Percentiles rank a stretch among this genome's conserved stretches.
phyloP scores from a whole-genome alignment of 2,113 vertebrate species.

The Rhinoptilus africanus region DNA sequence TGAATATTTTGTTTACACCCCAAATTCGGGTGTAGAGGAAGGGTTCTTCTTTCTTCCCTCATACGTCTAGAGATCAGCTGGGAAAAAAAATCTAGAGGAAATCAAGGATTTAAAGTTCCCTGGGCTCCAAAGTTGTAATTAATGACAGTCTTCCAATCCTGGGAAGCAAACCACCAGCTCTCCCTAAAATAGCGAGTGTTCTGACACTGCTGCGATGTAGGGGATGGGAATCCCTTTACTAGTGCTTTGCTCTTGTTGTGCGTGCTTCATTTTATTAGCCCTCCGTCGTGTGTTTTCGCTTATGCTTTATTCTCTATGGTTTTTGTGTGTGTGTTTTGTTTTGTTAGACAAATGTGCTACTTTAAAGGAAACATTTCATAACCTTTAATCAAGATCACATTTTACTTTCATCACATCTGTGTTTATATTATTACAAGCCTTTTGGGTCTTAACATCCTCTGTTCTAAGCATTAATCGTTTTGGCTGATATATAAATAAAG shows the following conservation, averaged over 20 bases:
- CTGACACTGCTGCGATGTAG: not conserved
- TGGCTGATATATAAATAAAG: not conserved
- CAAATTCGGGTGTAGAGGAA: not conserved
- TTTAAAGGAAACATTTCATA: slow-evolving; percentile 42
- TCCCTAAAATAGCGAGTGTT: not conserved
- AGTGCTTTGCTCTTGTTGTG: not conserved
- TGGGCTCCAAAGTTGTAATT: not conserved
- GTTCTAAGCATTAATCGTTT: slow-evolving; percentile 13
- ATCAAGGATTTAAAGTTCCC: not conserved
- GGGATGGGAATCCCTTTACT: not conserved
- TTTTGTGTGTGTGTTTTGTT: not conserved
- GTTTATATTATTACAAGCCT: slow-evolving; percentile 32
- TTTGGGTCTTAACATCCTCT: not conserved
- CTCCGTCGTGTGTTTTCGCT: not conserved
- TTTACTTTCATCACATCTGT: slow-evolving; percentile 26
- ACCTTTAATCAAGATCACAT: not conserved
- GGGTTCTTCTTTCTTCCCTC: not conserved
- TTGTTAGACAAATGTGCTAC: slow-evolving; percentile 1
- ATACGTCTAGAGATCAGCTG: not conserved
- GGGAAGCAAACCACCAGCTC: not conserved
- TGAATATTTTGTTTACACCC: not conserved
- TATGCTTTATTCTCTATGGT: slow-evolving; percentile 3
- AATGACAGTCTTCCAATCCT: not conserved
- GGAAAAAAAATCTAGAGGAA: not conserved
- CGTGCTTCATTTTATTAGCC: not conserved